phyloP scores from a whole-genome alignment of 2,797 vertebrate species.

The Loriculus beryllinus region DNA sequence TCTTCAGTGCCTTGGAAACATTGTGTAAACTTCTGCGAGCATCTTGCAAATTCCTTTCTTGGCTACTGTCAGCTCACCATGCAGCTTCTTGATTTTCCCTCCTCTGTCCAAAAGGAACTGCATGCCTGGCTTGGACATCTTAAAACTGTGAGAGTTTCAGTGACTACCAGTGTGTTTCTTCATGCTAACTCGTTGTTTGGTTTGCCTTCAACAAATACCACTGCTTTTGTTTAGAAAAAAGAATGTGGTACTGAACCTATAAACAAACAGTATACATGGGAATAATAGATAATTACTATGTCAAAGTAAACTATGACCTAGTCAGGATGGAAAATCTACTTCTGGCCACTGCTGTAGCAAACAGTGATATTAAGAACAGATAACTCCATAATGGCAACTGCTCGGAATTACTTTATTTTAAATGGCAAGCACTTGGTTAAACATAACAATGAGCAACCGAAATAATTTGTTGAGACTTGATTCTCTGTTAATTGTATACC shows the following conservation, averaged over 20 bases:
- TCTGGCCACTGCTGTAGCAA: background rate
- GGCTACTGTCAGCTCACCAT: background rate
- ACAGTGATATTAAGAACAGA: background rate
- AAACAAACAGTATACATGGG: slow-evolving; percentile 16
- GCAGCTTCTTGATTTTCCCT: background rate
- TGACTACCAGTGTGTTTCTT: background rate
- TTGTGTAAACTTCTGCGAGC: background rate
- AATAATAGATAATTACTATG: slow-evolving; percentile 21
- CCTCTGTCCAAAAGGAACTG: background rate
- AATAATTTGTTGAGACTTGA: slow-evolving; percentile 24
- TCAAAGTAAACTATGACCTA: slow-evolving; percentile 38
- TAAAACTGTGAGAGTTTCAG: background rate
- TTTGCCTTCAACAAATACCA: slow-evolving; percentile 8
- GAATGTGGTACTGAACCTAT: background rate
- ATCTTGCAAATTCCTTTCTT: background rate
- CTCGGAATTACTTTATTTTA: slow-evolving; percentile 33
- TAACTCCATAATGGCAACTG: background rate
- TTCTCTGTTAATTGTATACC: background rate
- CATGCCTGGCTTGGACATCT: background rate
- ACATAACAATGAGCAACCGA: background rate
- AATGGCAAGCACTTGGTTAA: slow-evolving; percentile 26
- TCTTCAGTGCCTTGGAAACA: background rate
- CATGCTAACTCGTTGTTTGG: slow-evolving; percentile 18
- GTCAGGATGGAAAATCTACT: slow-evolving; percentile 38
- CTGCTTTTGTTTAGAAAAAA: slow-evolving; percentile 15